Evolutionary conservation across 2,797 vertebrate genomes (phyloP).

Genomic region (Argyrosomus regius): DNA sequence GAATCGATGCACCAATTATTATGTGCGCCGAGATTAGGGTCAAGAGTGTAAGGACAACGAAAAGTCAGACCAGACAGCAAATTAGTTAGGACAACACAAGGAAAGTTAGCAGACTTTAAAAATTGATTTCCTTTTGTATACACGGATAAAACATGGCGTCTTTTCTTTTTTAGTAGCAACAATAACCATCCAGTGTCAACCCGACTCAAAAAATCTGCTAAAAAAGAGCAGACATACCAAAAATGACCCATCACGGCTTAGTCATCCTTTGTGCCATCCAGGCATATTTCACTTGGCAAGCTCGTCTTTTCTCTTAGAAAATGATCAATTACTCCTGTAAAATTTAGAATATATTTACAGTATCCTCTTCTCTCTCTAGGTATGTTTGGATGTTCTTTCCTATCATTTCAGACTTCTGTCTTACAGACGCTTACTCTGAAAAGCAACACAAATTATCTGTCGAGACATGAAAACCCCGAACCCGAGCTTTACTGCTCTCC

Average conservation of each 20-base stretch:
- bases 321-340: no score
- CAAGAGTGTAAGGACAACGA: slow-evolving; percentile 69
- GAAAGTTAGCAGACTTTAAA: slow-evolving; percentile 14
- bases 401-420: slow-evolving; percentile 2
- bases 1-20: slow-evolving; percentile 78
- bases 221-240: background rate
- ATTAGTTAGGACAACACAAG: slow-evolving; percentile 51
- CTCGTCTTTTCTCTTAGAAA: background rate
- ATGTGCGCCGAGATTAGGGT: slow-evolving; percentile 54
- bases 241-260: slow-evolving; percentile 14
- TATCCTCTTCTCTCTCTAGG: background rate
- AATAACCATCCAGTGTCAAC: background rate
- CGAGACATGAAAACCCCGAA: slow-evolving; percentile 19
- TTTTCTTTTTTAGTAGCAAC: background rate
- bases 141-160: background rate
- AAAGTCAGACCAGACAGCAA: slow-evolving; percentile 63
- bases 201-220: background rate
- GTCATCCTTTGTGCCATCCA: slow-evolving; percentile 6
- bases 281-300: background rate
- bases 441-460: slow-evolving; percentile 28
- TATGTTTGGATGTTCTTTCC: slow-evolving; percentile 4
- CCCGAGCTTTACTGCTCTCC: slow-evolving; percentile 11
- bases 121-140: background rate
- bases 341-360: no score
- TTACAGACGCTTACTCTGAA: background rate